Percentiles rank a stretch among this genome's conserved stretches.
These are phyloP conservation scores for Melospiza georgiana DNA, from an alignment of 2,113 vertebrate species.

Conservation along the genomic window DNA sequence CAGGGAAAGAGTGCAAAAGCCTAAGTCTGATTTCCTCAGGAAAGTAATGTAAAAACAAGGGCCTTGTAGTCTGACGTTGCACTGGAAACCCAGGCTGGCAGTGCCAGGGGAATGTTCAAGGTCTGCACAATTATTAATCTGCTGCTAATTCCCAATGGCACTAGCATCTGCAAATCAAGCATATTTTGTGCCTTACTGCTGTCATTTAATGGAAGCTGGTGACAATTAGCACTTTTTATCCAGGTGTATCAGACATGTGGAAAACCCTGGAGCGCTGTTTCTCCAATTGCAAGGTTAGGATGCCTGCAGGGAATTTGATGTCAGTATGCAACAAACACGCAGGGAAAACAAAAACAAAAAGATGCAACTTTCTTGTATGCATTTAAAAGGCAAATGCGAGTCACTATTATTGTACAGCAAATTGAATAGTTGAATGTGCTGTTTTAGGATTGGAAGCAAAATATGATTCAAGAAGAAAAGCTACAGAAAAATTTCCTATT, in stretches of 20 bases:
- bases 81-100: slow-evolving; percentile 2
- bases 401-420: not conserved
- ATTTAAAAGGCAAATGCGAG: not conserved
- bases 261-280: slow-evolving; percentile 20
- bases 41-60: slow-evolving; percentile 6
- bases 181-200: slow-evolving; percentile 61
- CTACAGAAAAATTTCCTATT: not conserved
- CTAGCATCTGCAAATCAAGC: slow-evolving; percentile 32
- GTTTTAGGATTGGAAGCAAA: not conserved
- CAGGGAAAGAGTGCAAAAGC: not conserved
- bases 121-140: slow-evolving; percentile 45
- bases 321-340: slow-evolving; percentile 12
- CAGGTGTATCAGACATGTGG: slow-evolving; percentile 41
- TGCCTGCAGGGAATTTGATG: slow-evolving; percentile 22
- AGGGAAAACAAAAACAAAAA: slow-evolving; percentile 16
- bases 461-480: not conserved
- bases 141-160: slow-evolving; percentile 29
- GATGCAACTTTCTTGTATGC: not conserved
- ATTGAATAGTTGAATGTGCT: not conserved
- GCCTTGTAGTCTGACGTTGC: not conserved
- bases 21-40: not conserved
- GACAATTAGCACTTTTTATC: slow-evolving; percentile 57
- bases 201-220: slow-evolving; percentile 42
- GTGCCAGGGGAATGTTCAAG: slow-evolving; percentile 2
- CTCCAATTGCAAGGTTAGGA: slow-evolving; percentile 9